These are phyloP conservation scores for Chymomyza caudatula DNA, from an alignment of 2,888 invertebrate species.

Conservation along the genomic window DNA sequence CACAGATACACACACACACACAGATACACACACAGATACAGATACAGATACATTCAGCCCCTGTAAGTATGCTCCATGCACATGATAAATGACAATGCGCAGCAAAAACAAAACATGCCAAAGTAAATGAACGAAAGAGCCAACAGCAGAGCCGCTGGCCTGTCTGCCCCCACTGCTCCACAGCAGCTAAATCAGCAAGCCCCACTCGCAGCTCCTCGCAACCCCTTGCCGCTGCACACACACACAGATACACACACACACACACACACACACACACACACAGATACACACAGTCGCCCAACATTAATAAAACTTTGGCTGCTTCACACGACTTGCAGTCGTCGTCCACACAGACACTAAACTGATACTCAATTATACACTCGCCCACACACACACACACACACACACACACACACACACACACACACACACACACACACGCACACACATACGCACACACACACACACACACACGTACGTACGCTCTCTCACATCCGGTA, in stretches of 20 bases:
- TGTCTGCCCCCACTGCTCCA: neutral
- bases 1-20: constrained; percentile 21
- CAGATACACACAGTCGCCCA: constrained; percentile 33
- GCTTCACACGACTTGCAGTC: constrained; percentile 42
- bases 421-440: constrained; percentile 17
- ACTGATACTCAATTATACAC: constrained; percentile 68
- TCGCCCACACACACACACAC: neutral
- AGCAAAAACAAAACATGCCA: neutral
- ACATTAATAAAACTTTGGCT: constrained; percentile 70
- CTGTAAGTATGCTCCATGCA: neutral
- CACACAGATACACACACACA: neutral
- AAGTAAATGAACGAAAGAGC: neutral
- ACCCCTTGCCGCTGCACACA: constrained; percentile 26
- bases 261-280: constrained; percentile 15
- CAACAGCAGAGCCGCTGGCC: neutral
- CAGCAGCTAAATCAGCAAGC: no score
- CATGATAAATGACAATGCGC: neutral
- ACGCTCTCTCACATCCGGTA: constrained; percentile 1
- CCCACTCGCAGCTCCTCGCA: neutral
- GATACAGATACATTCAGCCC: neutral
- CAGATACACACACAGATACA: neutral
- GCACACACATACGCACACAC: neutral
- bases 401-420: constrained; percentile 23
- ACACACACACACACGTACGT: neutral
- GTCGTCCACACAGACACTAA: constrained; percentile 55